Conservation (phyloP, 2,888 invertebrate species). For the Lordiphosa fenestrarum region DNA sequence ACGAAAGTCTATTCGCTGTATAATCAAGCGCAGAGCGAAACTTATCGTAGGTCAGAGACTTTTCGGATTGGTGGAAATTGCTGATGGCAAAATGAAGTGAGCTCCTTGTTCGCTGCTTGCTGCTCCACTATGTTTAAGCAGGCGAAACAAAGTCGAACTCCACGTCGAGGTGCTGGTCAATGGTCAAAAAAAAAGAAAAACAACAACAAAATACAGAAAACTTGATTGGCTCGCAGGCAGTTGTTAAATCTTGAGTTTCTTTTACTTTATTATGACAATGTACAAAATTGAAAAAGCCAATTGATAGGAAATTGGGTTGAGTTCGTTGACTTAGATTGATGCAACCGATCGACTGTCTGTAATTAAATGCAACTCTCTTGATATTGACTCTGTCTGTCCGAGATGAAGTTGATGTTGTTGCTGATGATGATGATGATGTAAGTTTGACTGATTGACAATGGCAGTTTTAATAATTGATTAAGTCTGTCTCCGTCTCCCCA, state of each 20-base stretch:
- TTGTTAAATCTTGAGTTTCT: constrained; percentile 66
- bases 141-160: constrained; percentile 42
- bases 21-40: constrained; percentile 62
- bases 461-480: constrained; percentile 62
- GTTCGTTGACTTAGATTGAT: constrained; percentile 66
- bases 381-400: constrained; percentile 34
- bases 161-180: constrained; percentile 61
- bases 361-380: constrained; percentile 58
- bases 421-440: constrained; percentile 47
- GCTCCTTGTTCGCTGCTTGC: constrained; percentile 31
- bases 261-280: constrained; percentile 48
- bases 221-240: constrained; percentile 44
- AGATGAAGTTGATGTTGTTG: neutral
- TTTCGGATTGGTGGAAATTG: constrained; percentile 42
- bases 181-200: constrained; percentile 48
- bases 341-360: constrained; percentile 40
- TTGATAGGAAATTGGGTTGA: constrained; percentile 67
- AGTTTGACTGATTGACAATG: constrained; percentile 43
- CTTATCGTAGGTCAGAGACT: constrained; percentile 65
- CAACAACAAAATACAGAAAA: constrained; percentile 26
- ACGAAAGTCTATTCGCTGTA: constrained; percentile 30
- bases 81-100: constrained; percentile 45
- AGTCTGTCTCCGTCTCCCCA: constrained; percentile 37
- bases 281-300: constrained; percentile 52
- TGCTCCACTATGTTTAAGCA: constrained; percentile 66